phyloP scores from a whole-genome alignment of 2,888 invertebrate species.

The Gasteruption jaculator region DNA sequence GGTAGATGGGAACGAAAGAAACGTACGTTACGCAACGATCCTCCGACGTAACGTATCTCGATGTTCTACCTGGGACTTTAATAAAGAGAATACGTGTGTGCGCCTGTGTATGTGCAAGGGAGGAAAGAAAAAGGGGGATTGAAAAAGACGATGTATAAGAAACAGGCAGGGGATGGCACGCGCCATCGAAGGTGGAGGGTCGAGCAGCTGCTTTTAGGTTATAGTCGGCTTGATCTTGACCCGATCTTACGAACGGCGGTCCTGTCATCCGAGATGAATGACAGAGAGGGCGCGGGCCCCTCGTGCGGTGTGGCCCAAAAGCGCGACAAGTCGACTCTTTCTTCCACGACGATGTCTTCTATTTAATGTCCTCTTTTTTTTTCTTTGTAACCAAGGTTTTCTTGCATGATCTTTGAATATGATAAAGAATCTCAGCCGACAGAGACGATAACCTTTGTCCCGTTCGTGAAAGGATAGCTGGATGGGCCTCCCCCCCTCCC shows the following conservation, averaged over 20 bases:
- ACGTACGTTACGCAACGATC: constrained; percentile 37
- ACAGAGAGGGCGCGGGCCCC: constrained; percentile 22
- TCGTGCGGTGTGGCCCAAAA: constrained; percentile 10
- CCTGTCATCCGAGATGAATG: constrained; percentile 34
- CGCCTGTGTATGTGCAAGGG: too few species aligned
- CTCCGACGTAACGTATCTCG: constrained; percentile 34
- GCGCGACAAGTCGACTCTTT: constrained; percentile 28
- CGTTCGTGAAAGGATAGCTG: too few species aligned
- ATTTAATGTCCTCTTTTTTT: constrained; percentile 11
- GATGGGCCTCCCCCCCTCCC: too few species aligned
- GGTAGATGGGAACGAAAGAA: constrained; percentile 14
- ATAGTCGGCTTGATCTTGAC: constrained; percentile 34
- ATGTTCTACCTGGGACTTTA: constrained; percentile 33
- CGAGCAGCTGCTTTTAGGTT: constrained; percentile 1
- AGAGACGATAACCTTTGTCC: too few species aligned
- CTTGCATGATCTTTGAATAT: constrained; percentile 21
- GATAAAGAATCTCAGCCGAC: too few species aligned
- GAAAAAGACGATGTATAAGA: too few species aligned
- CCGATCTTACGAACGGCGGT: constrained; percentile 30
- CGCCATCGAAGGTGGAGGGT: constrained; percentile 24
- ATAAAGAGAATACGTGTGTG: constrained; percentile 10
- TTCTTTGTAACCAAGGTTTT: too few species aligned
- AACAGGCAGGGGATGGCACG: constrained; percentile 33
- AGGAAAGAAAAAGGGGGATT: constrained; percentile 16
- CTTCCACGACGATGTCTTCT: constrained; percentile 17